phyloP scores from a whole-genome alignment of 2,888 invertebrate genomes.

The Perdita meconis region DNA sequence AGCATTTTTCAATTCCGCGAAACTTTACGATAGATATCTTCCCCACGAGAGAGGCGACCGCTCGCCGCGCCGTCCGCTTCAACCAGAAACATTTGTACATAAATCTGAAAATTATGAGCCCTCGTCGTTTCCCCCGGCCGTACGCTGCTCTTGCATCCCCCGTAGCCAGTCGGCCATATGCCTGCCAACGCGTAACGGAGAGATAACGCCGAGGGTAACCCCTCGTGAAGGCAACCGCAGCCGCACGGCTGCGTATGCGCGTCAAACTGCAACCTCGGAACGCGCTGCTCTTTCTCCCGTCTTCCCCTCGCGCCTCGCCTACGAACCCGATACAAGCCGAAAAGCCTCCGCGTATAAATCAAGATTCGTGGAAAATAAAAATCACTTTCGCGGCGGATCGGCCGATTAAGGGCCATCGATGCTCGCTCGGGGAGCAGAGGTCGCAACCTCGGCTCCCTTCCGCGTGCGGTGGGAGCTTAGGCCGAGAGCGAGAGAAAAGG shows the following conservation, averaged over 20 bases:
- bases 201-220: slow-evolving; percentile 78
- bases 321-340: neutral
- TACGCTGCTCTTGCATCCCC: slow-evolving; percentile 42
- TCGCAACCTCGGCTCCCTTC: slow-evolving; percentile 10
- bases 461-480: no score
- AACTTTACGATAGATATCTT: slow-evolving; percentile 82
- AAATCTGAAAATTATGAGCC: slow-evolving; percentile 83
- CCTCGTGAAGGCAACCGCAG: slow-evolving; percentile 68
- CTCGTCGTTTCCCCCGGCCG: slow-evolving; percentile 35
- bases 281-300: slow-evolving; percentile 27
- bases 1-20: slow-evolving; percentile 83
- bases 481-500: slow-evolving; percentile 10
- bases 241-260: slow-evolving; percentile 56
- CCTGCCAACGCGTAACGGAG: slow-evolving; percentile 82
- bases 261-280: slow-evolving; percentile 56
- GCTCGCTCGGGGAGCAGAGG: slow-evolving; percentile 78
- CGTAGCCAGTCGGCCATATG: slow-evolving; percentile 75
- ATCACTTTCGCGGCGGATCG: slow-evolving; percentile 83
- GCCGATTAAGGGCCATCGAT: slow-evolving; percentile 83
- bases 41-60: slow-evolving; percentile 58
- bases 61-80: slow-evolving; percentile 48
- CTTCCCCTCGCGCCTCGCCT: neutral
- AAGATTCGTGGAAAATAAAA: slow-evolving; percentile 83
- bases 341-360: slow-evolving; percentile 78
- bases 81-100: slow-evolving; percentile 82